Evolutionary conservation across 2,888 invertebrate genomes (phyloP).

Genomic region (Melikaiella ostensackeni): DNA sequence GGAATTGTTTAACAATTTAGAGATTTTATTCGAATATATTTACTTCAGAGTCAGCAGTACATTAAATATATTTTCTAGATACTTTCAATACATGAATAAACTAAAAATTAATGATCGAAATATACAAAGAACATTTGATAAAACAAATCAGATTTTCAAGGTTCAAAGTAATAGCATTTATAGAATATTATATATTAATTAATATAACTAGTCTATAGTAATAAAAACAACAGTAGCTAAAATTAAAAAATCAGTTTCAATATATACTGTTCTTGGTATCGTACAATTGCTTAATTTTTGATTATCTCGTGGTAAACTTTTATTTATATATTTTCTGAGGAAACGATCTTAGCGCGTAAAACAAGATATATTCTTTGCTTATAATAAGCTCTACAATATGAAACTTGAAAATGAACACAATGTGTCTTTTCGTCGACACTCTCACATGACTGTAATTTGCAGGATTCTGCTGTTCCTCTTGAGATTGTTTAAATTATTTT

Average conservation of each 20-base stretch:
- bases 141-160: not conserved
- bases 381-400: slow-evolving; percentile 54
- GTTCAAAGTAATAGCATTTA: not conserved
- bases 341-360: not conserved
- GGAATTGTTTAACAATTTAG: slow-evolving; percentile 3
- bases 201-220: not conserved
- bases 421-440: slow-evolving; percentile 46
- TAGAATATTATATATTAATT: not conserved
- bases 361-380: slow-evolving; percentile 37
- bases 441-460: slow-evolving; percentile 16
- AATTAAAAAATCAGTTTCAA: slow-evolving; percentile 12
- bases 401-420: slow-evolving; percentile 61
- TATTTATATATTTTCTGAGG: not conserved
- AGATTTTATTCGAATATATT: not conserved
- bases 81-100: slow-evolving; percentile 5
- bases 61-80: slow-evolving; percentile 25
- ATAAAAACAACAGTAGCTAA: not conserved
- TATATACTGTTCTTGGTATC: slow-evolving; percentile 2
- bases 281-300: not conserved
- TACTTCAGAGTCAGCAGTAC: not conserved
- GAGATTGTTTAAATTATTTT: not conserved
- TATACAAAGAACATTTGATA: not conserved
- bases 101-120: slow-evolving; percentile 11
- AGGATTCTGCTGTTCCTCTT: slow-evolving; percentile 23
- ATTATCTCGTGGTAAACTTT: not conserved